Evolutionary conservation across 2,113 vertebrate species (phyloP), one percentile per base, ranked within the genome.

Genomic region (Tringa solitaria): DNA sequence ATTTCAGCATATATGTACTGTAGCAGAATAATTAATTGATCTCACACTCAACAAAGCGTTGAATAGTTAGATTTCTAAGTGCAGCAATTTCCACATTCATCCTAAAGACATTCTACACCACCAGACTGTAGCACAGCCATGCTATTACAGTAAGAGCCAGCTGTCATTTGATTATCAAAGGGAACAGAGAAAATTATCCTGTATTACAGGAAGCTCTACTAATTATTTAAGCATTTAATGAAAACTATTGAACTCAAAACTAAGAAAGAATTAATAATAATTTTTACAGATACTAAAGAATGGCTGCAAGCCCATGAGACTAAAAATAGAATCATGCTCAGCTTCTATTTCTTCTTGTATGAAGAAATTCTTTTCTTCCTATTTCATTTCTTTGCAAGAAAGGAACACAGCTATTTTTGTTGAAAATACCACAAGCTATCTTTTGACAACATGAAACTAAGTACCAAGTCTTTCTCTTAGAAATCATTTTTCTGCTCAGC

Each of bases 121-220:
- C 23, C 75, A 81, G 73, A 89, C 5, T 92, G 64, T 67, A 84
- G 64, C 69, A 78, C 59, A 92, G 74, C 56, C 89, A 64, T 23
- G 67, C 21, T 80, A 93, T 32, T 75, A 73, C 91, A 95, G 8
- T 8, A 90, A 89, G 59, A 95, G 73, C 56, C 83, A 95, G 72
- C 41, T 88, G 89, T 83, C 93, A 94, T 81, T 84, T 89, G 60
- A 90, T 84, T 89, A 93, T 82, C 64, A 94, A 84, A 95, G 19
- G 27, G 70, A 93, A 81, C 70, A 93, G 60, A 95, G 65, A 79
- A 96, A 96, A 94, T 91, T 35, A 63, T 70, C 45, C 69, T 50
- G 12, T 48, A 50, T 84, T 89, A 72, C 64, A 92, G 73, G 81
- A 94, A 93, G 65, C 57, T 78, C 73, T 64, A 56, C 65, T 45